Base-by-base conservation (phyloP, 2,113 vertebrate species). In the Ptilonorhynchus violaceus region DNA sequence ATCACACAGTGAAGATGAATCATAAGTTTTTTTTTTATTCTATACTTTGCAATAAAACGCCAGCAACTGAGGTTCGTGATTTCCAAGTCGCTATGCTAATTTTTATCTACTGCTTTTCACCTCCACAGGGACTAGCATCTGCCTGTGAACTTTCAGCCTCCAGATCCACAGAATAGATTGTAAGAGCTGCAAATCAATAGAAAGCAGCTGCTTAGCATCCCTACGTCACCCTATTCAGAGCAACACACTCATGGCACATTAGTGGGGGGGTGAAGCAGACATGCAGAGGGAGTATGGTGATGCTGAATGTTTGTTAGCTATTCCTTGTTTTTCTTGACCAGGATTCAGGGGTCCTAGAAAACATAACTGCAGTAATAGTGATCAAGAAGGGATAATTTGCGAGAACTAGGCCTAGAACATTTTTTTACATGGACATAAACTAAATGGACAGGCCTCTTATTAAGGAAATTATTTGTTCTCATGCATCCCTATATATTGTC, bases 241-340 rank as follows among this genome's bases (percentile, higher is more conserved):
- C 20, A 39, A 42, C 35, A 52, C 12, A 23, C 2, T 5, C 52
- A 39, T 0, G 0, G 9, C 28, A 25, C 15, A 14, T 25, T 37
- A 14, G 14, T 9, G 11, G 7, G 5, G 5, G 13, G 5, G 3
- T 79, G 35, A 76, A 55, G 30, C 28, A 86, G 41, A 33, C 8
- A 10, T 15, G 15, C 14, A 68, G 25, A 50, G 6, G 50, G n/a
- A 66, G 3, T 7, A 58, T 15, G 66, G 42, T 13, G 55, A 63
- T 74, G 39, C 6, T 70, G 50, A 92, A 42, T 11, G 15, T 24
- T 67, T 83, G 12, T 69, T 80, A 6, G 70, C 4, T 30, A 2
- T 67, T 62, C 33, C 21, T 86, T 56, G 23, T 12, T 24, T 42
- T 89, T 88, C 50, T 80, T 84, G 47, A 46, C 10, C 3, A 4